Evolutionary conservation across 1,140 invertebrate species (phyloP), one percentile per base, ranked within the genome.

Genomic region (Dreissena polymorpha): DNA sequence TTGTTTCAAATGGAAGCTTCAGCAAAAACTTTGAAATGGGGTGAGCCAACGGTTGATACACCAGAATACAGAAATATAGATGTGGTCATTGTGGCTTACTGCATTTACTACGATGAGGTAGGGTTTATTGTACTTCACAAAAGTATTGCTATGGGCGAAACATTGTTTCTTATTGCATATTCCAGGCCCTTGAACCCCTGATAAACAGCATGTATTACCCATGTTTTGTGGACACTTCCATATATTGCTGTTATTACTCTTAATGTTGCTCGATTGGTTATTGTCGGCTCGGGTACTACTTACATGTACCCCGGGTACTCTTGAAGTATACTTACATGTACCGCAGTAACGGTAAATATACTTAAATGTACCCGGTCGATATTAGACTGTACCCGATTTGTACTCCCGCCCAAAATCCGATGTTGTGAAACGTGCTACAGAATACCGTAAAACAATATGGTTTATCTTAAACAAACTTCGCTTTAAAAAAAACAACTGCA

Each of bases 61-160:
- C 16, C 0, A 60, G 23, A n/a, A 60, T 39, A n/a, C 71, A 49
- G 93, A 91, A 92, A 92, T 55, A 94, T 94, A 83, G 95, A 96
- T 90, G 93, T 95, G 89, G 93, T 96, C 89, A 90, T 96, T 39
- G 87, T 96, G 73, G 95, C 96, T 78, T 96, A 96, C 92, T 96
- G 96, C 92, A 76, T 83, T 57, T 83, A 83, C 60, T 96, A 96
- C 94, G 94, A 95, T 91, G 94, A 96, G 94, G 96, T 96, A 85
- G 81, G 23, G 25, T 18, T n/a, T n/a, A 60, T 60, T 60, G 57
- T n/a, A 3, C 10, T 23, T 60, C 57, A 60, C 2, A 60, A 60
- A n/a, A 60, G 2, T 6, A 60, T 3, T 18, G 57, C 6, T 60
- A 60, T 60, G 12, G 57, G 3, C 57, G 12, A 60, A 18, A n/a